Evolutionary conservation across 2,113 vertebrate genomes (phyloP).

Genomic region (Strix uralensis): DNA sequence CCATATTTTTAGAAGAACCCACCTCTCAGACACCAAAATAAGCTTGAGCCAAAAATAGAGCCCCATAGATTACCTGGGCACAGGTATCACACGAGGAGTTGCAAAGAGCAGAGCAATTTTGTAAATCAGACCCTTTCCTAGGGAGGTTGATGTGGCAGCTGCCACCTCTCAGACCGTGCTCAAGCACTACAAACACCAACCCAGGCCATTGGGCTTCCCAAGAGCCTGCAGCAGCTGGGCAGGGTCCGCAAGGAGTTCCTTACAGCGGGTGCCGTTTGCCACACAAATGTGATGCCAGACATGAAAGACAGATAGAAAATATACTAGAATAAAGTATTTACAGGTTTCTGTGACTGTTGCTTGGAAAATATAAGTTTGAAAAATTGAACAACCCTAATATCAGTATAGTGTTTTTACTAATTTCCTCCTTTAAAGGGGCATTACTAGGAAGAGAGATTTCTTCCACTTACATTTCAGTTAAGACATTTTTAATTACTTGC

Average conservation of each 20-base stretch:
- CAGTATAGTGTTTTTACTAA: background rate
- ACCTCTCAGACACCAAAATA: background rate
- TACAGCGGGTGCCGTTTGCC: fast-evolving
- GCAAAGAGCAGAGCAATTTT: background rate
- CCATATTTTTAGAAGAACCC: background rate
- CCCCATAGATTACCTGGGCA: too few species aligned
- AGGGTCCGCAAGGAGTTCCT: background rate
- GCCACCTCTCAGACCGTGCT: background rate
- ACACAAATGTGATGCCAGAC: background rate
- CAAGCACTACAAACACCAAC: background rate
- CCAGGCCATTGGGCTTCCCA: background rate
- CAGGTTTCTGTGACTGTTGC: background rate
- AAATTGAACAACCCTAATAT: background rate
- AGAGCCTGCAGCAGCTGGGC: fast-evolving
- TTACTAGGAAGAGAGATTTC: background rate
- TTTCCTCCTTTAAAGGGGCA: background rate
- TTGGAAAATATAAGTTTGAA: background rate
- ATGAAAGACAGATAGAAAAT: background rate
- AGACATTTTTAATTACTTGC: background rate
- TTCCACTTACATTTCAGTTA: background rate
- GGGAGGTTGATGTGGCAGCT: background rate
- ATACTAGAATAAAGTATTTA: background rate
- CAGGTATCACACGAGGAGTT: background rate
- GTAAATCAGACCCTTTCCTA: background rate
- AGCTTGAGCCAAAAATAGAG: background rate